Percentiles rank a stretch among this genome's conserved stretches.
phyloP scores from a whole-genome alignment of 2,797 vertebrate species.

The Hapalemur alaotrensis region DNA sequence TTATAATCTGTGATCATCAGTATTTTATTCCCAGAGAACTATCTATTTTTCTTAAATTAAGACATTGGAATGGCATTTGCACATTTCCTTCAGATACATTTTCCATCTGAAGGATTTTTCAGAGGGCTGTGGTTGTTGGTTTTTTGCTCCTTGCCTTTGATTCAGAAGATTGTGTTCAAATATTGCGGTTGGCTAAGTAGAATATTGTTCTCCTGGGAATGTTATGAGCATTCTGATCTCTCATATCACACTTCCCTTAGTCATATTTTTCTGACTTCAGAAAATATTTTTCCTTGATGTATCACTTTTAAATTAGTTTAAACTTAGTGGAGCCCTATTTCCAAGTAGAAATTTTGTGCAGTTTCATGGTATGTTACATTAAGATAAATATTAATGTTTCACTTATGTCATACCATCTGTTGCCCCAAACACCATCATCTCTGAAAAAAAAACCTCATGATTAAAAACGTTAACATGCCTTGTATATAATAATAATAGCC shows the following conservation, averaged over 20 bases:
- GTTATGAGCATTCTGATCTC: background rate
- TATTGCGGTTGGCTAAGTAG: background rate
- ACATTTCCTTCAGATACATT: background rate
- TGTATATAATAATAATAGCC: background rate
- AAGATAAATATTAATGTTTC: background rate
- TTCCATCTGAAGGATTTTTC: background rate
- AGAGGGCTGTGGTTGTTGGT: background rate
- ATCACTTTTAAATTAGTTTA: background rate
- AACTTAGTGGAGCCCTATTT: background rate
- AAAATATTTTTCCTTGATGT: background rate
- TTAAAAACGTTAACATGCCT: background rate
- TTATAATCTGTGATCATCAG: background rate
- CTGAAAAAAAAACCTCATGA: background rate
- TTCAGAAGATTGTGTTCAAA: background rate
- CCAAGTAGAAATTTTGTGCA: background rate
- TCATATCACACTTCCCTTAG: background rate
- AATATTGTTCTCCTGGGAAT: background rate
- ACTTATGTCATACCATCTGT: slow-evolving; percentile 8
- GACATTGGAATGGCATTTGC: background rate
- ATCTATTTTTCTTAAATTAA: background rate
- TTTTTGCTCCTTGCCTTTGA: background rate
- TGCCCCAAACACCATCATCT: background rate
- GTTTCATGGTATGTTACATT: background rate
- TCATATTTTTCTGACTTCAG: background rate
- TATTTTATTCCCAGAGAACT: background rate